Evolutionary conservation across 2,888 invertebrate genomes (phyloP), one percentile per base, ranked within the genome.

Genomic region (Erebia epiphron): DNA sequence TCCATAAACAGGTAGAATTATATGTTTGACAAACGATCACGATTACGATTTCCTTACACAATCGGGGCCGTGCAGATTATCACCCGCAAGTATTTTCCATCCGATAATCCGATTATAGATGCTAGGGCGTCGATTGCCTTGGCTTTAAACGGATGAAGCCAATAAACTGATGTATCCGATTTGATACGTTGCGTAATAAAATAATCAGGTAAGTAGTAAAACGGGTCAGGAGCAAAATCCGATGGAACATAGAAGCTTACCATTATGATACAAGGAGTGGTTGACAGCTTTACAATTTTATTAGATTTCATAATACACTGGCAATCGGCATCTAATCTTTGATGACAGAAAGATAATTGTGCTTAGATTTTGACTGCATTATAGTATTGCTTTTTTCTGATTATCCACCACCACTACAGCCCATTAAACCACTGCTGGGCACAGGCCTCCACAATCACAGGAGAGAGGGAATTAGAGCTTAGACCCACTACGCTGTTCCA

Each of bases 131-230:
- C 14, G 70, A 46, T 65, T 66, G 67, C 56, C 65, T 70, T 65
- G 64, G 50, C 66, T 68, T 50, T 70, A 73, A 73, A 70, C 70
- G 70, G 73, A 70, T 73, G 73, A 73, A 73, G 73, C 73, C 73
- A 43, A 68, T 70, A 68, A 70, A 73, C 43, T 58, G n/a, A 65
- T 35, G 67, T 58, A 72, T 72, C 72, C 72, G 72, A 73, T 73
- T 70, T 73, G 67, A 60, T 66, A 46, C 56, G 18, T 62, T 62
- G 62, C 46, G 62, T 49, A 49, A 21, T 62, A 62, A 61, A 43
- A 66, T 66, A 66, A 66, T 66, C 66, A 66, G 66, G 66, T 57
- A 56, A 56, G 46, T 43, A 21, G 66, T 43, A 18, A 56, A 66
- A 66, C 66, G 46, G 56, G 66, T 66, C 66, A 66, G 21, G 52